These are phyloP conservation scores for Prunella fulvescens DNA, from an alignment of 2,113 vertebrate species.

Conservation along the genomic window DNA sequence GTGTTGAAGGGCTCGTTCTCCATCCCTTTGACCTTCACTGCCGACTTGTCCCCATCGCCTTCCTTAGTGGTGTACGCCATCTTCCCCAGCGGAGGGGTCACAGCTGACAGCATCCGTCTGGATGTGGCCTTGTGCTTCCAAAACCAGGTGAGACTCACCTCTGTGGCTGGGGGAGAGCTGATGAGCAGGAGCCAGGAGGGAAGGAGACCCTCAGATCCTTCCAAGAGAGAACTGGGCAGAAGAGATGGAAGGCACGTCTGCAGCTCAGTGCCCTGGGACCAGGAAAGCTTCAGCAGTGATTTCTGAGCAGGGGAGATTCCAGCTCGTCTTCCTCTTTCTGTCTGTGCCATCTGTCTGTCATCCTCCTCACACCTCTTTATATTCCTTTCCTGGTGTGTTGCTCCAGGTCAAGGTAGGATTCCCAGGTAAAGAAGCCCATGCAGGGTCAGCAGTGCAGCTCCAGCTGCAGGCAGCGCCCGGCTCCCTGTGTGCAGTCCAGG, in stretches of 20 bases:
- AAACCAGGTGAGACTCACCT: constrained; percentile 71
- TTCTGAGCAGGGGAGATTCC: neutral
- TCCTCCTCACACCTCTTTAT: neutral
- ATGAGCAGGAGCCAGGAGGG: neutral
- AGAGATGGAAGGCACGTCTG: neutral
- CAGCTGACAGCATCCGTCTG: constrained; percentile 72
- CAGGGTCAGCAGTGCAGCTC: constrained; percentile 73
- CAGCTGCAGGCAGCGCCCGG: constrained; percentile 68
- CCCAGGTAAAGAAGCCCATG: constrained; percentile 61
- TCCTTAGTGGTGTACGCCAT: constrained; percentile 75
- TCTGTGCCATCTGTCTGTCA: neutral
- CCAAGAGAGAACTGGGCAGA: neutral
- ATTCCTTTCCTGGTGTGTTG: neutral
- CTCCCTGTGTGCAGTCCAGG: constrained; percentile 81
- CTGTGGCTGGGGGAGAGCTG: neutral
- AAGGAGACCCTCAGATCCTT: neutral
- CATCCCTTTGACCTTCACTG: constrained; percentile 72
- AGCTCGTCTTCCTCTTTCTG: neutral
- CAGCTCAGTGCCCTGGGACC: neutral
- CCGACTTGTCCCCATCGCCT: constrained; percentile 69
- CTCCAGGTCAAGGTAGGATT: constrained; percentile 73
- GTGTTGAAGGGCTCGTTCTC: constrained; percentile 70
- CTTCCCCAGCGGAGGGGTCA: constrained; percentile 72
- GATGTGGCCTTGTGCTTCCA: constrained; percentile 78
- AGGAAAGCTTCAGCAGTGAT: neutral